Evolutionary conservation across 2,888 invertebrate genomes (phyloP), one percentile per base, ranked within the genome.

Genomic region (Eumacrocentrus americanus): DNA sequence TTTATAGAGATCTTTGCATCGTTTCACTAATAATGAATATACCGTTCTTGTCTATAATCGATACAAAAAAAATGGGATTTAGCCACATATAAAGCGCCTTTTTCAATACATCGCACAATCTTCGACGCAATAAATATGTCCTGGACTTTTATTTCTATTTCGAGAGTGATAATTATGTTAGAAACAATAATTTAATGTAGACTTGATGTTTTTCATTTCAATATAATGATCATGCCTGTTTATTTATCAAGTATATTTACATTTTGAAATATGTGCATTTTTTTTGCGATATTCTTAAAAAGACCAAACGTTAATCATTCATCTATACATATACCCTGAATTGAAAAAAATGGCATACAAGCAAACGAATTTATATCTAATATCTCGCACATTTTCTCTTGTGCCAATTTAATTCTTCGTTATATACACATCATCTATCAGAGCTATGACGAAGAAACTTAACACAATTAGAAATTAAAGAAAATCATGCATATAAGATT

Each of bases 81-180:
- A 58, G 42, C 54, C 56, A 61, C 57, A 58, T 57, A 59, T 51
- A 59, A 56, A 59, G 61, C 51, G 59, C 52, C 47, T 58, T 58
- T 46, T 55, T 54, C 20, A 54, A 62, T 60, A 63, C 63, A 67
- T 67, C 63, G 67, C 62, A 67, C 65, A 67, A 67, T 67, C 62
- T 62, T 60, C 51, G 56, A 63, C 60, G 52, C 20, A 57, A 58
- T 58, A 55, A 53, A 61, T 58, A 58, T 52, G 35, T 14, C 44
- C 48, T 44, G 34, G 51, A 44, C 16, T 20, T 50, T 40, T 50
- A 12, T 12, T 5, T 25, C n/a, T 12, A n/a, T n/a, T 20, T 44
- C n/a, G 44, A 20, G 22, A 44, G 18, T 44, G 16, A 44, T 16
- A 22, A 6, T 29, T 29, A 29, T 29, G 4, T 29, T 29, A 9